Conservation (phyloP, 35 echinoderm and acorn worm species). For the Holothuria glaberrima region DNA sequence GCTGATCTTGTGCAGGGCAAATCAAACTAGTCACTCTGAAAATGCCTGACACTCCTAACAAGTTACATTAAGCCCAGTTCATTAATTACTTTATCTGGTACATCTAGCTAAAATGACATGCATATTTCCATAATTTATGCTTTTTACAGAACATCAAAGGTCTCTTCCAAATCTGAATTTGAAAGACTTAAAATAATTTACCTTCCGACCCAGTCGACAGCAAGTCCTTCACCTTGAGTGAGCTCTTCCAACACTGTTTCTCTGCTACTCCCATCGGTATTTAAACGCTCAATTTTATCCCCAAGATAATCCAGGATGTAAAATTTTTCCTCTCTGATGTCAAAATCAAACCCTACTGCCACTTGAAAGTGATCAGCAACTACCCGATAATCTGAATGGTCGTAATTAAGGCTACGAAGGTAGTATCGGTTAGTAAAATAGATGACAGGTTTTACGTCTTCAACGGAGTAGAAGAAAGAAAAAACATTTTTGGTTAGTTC, state of each 20-base stretch:
- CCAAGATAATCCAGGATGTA: conserved; percentile 35
- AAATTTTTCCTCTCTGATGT: conserved; percentile 46
- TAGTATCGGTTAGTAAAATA: conserved; percentile 69
- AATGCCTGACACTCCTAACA: no score
- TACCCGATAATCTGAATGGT: conserved; percentile 7
- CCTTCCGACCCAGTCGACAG: conserved; percentile 74
- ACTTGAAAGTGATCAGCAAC: conserved; percentile 39
- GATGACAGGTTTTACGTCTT: conserved; percentile 53
- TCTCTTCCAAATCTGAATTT: neutral
- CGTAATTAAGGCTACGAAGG: conserved; percentile 43
- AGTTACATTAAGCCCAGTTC: no score
- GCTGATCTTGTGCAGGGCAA: no score
- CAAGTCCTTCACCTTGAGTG: conserved; percentile 32
- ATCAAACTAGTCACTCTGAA: no score
- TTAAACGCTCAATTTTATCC: conserved; percentile 38
- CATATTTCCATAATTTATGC: no score
- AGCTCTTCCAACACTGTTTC: conserved; percentile 38
- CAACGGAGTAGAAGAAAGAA: neutral
- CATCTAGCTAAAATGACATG: no score
- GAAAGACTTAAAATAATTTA: neutral
- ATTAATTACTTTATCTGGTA: no score
- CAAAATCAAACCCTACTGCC: conserved; percentile 63
- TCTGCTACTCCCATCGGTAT: conserved; percentile 23
- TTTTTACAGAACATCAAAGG: no score
- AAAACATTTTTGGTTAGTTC: no score